These are phyloP conservation scores for Ficedula albicollis DNA, from an alignment of 2,797 vertebrate species.

Conservation along the genomic window DNA sequence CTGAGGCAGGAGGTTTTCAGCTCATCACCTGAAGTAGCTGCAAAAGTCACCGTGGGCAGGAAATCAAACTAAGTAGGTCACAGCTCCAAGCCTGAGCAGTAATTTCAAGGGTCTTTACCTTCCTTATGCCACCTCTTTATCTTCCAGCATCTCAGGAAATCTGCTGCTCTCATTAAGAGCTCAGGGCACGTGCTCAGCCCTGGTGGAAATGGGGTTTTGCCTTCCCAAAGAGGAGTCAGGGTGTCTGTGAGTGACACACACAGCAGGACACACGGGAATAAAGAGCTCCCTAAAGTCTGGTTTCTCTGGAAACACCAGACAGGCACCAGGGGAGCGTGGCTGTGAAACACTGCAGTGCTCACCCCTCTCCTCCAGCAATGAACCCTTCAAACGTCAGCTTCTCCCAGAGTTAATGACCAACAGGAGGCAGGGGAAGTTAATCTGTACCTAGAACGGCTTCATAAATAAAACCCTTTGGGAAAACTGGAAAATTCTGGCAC, in stretches of 20 bases:
- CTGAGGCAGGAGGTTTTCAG: not conserved
- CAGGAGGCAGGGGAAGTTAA: not conserved
- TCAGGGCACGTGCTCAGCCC: fast-evolving
- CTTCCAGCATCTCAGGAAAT: not conserved
- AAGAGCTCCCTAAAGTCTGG: not conserved
- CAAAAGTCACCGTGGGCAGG: not conserved
- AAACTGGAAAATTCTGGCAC: not conserved
- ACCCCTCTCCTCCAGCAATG: not conserved
- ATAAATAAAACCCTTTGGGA: not conserved
- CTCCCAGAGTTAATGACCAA: not conserved
- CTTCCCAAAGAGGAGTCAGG: not conserved
- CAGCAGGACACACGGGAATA: fast-evolving
- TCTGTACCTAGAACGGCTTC: not conserved
- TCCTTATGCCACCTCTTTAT: not conserved
- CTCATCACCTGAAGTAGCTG: not conserved
- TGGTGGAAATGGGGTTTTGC: fast-evolving
- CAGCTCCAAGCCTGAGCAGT: not conserved
- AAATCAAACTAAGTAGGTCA: not conserved
- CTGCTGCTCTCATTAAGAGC: not conserved
- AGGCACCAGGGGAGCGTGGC: fast-evolving
- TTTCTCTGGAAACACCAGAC: not conserved
- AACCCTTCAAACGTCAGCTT: not conserved
- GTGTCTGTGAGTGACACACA: not conserved
- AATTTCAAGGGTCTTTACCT: not conserved
- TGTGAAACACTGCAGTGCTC: fast-evolving